Evolutionary conservation across 1,140 invertebrate genomes (phyloP).

Genomic region (Drosophila virilis): DNA sequence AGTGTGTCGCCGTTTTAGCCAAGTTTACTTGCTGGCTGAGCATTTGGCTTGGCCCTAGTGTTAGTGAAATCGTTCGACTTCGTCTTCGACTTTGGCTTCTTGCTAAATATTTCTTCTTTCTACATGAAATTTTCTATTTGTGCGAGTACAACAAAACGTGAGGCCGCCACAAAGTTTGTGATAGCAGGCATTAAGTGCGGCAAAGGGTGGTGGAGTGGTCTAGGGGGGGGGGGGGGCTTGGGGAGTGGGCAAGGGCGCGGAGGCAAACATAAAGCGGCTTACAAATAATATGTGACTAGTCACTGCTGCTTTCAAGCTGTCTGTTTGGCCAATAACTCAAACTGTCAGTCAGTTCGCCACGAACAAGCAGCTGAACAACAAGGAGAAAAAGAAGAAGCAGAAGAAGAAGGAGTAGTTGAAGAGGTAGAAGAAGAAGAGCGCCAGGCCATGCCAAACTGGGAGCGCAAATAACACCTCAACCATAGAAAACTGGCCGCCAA

Average conservation of each 20-base stretch:
- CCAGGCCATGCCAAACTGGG: neutral
- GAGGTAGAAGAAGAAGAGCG: neutral
- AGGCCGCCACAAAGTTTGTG: neutral
- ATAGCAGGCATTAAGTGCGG: neutral
- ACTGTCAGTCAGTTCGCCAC: conserved; percentile 39
- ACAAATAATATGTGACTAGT: conserved; percentile 63
- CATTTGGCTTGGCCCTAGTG: conserved; percentile 56
- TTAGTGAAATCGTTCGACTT: conserved; percentile 65
- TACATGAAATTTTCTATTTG: conserved; percentile 73
- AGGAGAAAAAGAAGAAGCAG: neutral
- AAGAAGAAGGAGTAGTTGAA: neutral
- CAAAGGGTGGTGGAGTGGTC: neutral
- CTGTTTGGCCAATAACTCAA: conserved; percentile 64
- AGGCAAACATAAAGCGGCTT: conserved; percentile 63
- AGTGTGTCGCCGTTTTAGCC: conserved; percentile 69
- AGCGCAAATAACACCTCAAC: neutral
- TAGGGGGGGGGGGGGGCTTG: conserved; percentile 1
- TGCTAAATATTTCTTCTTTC: conserved; percentile 73
- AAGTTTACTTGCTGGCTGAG: conserved; percentile 52
- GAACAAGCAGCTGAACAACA: neutral
- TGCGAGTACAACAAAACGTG: conserved; percentile 43
- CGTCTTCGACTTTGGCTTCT: conserved; percentile 55
- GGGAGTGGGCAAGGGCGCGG: conserved; percentile 12
- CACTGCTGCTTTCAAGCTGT: conserved; percentile 33
- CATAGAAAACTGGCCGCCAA: neutral